A percentile compares a stretch with the other conserved stretches of the same genome.
Evolutionary conservation across 64 coral and sea anemone genomes (phyloP).

Genomic region (Astreopora myriophthalma): DNA sequence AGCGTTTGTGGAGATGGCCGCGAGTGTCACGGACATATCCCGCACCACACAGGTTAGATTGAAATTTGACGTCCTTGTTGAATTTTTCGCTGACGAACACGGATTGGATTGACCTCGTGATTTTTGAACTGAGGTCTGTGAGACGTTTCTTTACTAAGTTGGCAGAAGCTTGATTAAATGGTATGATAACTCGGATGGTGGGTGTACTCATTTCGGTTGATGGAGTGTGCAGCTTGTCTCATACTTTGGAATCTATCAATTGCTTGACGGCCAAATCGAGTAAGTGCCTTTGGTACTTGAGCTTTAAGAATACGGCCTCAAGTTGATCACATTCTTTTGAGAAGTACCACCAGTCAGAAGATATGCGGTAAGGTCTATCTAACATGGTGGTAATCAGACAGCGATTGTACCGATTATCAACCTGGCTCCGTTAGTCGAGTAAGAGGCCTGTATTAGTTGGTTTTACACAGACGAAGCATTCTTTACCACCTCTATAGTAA

Average conservation of each 20-base stretch:
- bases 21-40: too few relatives aligned
- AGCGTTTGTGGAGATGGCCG: too few relatives aligned
- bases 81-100: background rate
- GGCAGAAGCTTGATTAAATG: background rate
- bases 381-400: background rate
- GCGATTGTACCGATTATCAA: conserved; percentile 32
- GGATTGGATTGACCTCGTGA: background rate
- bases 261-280: background rate
- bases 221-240: too few relatives aligned
- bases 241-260: too few relatives aligned
- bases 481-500: too few relatives aligned
- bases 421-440: conserved; percentile 18
- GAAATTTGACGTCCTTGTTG: background rate
- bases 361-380: background rate
- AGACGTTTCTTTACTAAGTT: background rate
- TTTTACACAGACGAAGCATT: background rate
- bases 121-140: background rate
- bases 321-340: background rate
- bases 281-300: background rate
- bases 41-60: too few relatives aligned
- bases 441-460: conserved; percentile 12
- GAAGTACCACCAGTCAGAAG: background rate
- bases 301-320: background rate
- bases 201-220: background rate
- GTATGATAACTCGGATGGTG: background rate